Conservation (phyloP, 2,888 invertebrate species). For the Halictus ligatus region DNA sequence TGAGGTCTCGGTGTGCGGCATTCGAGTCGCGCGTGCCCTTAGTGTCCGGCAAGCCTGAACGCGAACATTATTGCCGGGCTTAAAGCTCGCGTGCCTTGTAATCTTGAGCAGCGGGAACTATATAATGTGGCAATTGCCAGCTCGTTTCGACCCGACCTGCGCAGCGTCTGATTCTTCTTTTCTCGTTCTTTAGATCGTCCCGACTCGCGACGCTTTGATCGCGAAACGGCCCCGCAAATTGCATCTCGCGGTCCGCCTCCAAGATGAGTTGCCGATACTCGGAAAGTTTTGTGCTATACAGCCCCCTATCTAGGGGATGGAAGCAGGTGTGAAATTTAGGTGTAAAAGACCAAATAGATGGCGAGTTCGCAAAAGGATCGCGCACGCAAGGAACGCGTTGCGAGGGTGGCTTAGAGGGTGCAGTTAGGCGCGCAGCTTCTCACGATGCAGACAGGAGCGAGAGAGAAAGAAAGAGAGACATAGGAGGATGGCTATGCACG, state of each 20-base stretch:
- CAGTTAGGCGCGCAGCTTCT: not conserved
- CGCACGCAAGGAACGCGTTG: not conserved
- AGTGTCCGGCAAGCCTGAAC: slow-evolving; percentile 43
- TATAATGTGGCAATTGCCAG: slow-evolving; percentile 70
- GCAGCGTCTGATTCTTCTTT: slow-evolving; percentile 14
- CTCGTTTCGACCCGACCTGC: slow-evolving; percentile 57
- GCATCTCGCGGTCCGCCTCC: slow-evolving; percentile 30
- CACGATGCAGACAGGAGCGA: not conserved
- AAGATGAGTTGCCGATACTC: not conserved
- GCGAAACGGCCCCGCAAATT: slow-evolving; percentile 40
- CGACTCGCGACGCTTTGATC: slow-evolving; percentile 32
- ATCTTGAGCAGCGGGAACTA: slow-evolving; percentile 67
- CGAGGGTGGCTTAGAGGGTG: not conserved
- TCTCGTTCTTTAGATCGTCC: not conserved
- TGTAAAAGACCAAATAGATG: not conserved
- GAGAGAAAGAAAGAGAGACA: not conserved
- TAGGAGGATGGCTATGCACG: slow-evolving; percentile 10
- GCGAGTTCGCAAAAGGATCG: not conserved
- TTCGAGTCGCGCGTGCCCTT: slow-evolving; percentile 64
- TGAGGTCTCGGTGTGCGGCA: slow-evolving; percentile 58
- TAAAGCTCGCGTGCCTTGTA: slow-evolving; percentile 72
- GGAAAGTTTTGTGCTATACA: too few species aligned
- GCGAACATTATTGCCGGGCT: slow-evolving; percentile 68
- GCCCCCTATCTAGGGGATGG: not conserved
- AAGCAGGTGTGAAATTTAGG: not conserved